Percentiles rank a stretch among this genome's conserved stretches.
Evolutionary conservation across 2,888 invertebrate species (phyloP).

Genomic region (Pogonocherus hispidulus): DNA sequence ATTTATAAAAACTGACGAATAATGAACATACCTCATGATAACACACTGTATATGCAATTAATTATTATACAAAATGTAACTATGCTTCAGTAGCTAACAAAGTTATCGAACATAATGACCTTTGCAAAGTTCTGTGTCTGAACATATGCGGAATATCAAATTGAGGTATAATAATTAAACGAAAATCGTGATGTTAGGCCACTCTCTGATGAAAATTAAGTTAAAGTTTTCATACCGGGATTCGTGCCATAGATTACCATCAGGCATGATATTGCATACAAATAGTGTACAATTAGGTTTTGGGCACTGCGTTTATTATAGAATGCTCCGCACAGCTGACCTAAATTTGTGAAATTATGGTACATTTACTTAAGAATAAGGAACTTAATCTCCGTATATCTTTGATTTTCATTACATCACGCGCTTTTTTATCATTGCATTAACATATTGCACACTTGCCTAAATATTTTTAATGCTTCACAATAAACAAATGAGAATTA

Average conservation of each 20-base stretch:
- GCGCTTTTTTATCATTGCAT: no score
- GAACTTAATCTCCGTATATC: no score
- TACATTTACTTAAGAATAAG: neutral
- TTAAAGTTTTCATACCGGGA: constrained; percentile 42
- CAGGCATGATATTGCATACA: constrained; percentile 45
- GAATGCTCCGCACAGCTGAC: neutral
- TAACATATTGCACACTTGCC: no score
- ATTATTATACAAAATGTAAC: no score
- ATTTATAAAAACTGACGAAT: no score
- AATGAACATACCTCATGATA: no score
- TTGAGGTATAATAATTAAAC: constrained; percentile 39
- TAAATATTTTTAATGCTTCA: no score
- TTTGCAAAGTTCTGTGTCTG: neutral
- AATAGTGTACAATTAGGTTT: constrained; percentile 33
- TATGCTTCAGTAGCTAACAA: no score
- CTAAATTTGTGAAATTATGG: neutral
- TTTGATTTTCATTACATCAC: no score
- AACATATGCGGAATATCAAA: constrained; percentile 15
- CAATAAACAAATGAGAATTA: no score
- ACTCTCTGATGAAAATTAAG: constrained; percentile 37
- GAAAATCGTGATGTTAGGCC: constrained; percentile 31
- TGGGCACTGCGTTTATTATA: neutral
- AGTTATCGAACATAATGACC: neutral
- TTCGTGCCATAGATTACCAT: constrained; percentile 39
- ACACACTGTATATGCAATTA: no score